phyloP scores from a whole-genome alignment of 2,888 invertebrate genomes.

The Tipula vernalis region DNA sequence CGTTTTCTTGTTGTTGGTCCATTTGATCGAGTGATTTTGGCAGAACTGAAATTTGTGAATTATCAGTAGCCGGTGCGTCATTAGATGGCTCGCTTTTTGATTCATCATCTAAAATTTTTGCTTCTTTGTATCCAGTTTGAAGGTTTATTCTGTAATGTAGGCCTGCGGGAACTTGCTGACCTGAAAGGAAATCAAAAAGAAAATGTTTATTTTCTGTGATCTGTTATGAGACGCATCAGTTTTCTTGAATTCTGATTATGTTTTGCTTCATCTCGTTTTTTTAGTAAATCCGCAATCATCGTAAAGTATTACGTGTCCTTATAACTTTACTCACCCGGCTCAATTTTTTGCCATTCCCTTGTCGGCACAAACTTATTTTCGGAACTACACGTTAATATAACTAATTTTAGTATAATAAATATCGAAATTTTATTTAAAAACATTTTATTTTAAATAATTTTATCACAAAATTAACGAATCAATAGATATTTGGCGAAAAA shows the following conservation, averaged over 20 bases:
- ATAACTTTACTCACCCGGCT: slow-evolving; percentile 38
- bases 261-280: no score
- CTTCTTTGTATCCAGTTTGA: slow-evolving; percentile 60
- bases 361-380: slow-evolving; percentile 33
- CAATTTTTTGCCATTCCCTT: slow-evolving; percentile 49
- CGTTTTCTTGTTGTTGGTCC: not conserved
- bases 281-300: not conserved
- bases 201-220: no score
- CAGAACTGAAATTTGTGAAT: slow-evolving; percentile 14
- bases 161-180: slow-evolving; percentile 57
- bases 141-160: slow-evolving; percentile 63
- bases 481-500: not conserved
- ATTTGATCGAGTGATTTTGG: not conserved
- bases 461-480: not conserved
- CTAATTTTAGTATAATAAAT: not conserved
- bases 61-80: slow-evolving; percentile 12
- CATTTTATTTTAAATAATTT: not conserved
- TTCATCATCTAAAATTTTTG: slow-evolving; percentile 49
- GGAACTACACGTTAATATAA: not conserved
- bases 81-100: slow-evolving; percentile 18
- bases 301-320: not conserved
- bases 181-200: slow-evolving; percentile 31
- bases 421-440: not conserved
- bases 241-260: no score
- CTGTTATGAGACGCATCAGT: no score